These are phyloP conservation scores for Hesperia comma DNA, from an alignment of 2,888 invertebrate genomes.

Conservation along the genomic window DNA sequence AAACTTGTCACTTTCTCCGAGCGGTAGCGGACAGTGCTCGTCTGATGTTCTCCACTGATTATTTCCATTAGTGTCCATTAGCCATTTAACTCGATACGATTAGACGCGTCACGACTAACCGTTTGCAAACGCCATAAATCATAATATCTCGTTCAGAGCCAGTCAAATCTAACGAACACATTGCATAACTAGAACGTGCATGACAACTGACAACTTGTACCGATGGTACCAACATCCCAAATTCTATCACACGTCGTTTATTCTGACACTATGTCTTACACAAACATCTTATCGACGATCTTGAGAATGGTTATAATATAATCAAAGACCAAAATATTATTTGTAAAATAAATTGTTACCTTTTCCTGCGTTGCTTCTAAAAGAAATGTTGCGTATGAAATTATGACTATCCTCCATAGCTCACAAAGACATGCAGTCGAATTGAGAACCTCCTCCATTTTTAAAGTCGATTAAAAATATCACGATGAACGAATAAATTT, in stretches of 20 bases:
- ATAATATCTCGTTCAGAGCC: slow-evolving; percentile 59
- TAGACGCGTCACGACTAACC: slow-evolving; percentile 71
- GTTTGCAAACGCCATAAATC: slow-evolving; percentile 73
- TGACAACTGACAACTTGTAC: slow-evolving; percentile 34
- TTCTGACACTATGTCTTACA: neutral
- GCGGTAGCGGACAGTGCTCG: slow-evolving; percentile 62
- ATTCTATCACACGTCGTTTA: slow-evolving; percentile 26
- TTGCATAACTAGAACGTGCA: slow-evolving; percentile 52
- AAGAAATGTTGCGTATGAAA: neutral
- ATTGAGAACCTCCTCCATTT: too few species aligned
- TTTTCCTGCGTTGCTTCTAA: too few species aligned
- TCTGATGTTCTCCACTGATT: slow-evolving; percentile 76
- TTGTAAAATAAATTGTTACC: neutral
- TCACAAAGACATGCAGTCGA: too few species aligned
- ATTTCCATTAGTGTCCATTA: slow-evolving; percentile 82
- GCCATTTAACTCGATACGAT: slow-evolving; percentile 80
- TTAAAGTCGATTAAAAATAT: too few species aligned
- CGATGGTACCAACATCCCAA: slow-evolving; percentile 25
- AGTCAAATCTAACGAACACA: slow-evolving; percentile 56
- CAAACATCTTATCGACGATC: slow-evolving; percentile 8
- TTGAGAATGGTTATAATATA: slow-evolving; percentile 4
- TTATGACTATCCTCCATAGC: too few species aligned
- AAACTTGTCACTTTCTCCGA: slow-evolving; percentile 74
- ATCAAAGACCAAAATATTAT: slow-evolving; percentile 22
- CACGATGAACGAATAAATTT: neutral